Base-by-base conservation (phyloP, 2,113 vertebrate genomes). In the Lycaon pictus region DNA sequence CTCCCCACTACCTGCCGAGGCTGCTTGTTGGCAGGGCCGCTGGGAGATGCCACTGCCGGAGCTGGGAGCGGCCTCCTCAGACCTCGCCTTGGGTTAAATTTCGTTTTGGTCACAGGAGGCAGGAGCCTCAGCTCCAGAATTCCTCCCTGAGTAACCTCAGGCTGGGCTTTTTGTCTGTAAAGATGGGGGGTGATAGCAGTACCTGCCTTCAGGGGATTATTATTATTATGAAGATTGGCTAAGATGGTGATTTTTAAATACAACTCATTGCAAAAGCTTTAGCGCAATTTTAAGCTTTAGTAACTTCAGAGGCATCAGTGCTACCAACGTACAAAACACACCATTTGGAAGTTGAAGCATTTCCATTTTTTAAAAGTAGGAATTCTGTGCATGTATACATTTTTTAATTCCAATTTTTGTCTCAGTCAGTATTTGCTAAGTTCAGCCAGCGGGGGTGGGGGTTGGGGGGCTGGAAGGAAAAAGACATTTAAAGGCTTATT, bases 321-420 rank as follows among this genome's bases (percentile, higher is more conserved):
- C 48, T 85, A 2, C 72, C 51, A 63, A 43, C 76, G 72, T 82
- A 56, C 15, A 2, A 37, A 95, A 29, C 2, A 51, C 32, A 23
- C 37, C n/a, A 15, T 80, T 88, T 20, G 29, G 83, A 93, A 72
- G 84, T 37, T 43, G 32, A 80, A 55, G 22, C 10, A 8, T 35
- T 87, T 88, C 37, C 25, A 37, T 74, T 87, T 81, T 60, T 32
- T 51, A 81, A 79, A 82, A 72, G 25, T 90, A 81, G 79, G 8
- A 23, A 65, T 87, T 76, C 79, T 69, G 56, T 76, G 69, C 91
- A 95, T 96, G 79, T 79, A 88, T 94, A 88, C 58, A 89, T 94
- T 82, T 94, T 94, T 97, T 89, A 90, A 95, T 90, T 93, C 95
- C 90, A 88, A 97, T 91, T 96, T 97, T 89, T 88, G 29, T 91